Evolutionary conservation across 2,888 invertebrate species (phyloP), one percentile per base, ranked within the genome.

Genomic region (Hipparchia sbordonii): DNA sequence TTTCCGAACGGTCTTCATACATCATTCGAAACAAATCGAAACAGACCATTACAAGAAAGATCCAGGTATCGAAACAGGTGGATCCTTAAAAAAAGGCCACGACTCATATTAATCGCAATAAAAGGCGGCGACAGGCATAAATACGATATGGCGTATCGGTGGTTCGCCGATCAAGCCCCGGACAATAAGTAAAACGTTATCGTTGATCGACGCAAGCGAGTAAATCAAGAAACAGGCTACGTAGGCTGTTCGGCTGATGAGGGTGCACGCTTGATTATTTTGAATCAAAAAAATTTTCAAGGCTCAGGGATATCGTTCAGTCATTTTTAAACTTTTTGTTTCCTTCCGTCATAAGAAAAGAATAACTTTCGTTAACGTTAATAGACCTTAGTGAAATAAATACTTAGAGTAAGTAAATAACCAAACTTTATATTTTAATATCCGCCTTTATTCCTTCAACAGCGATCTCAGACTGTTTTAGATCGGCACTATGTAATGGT

Each of bases 161-260:
- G 82, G 82, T 84, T 82, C 82, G 83, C 81, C 83, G 87, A 88
- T 88, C 87, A 84, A 82, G 80, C 77, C 77, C 83, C 84, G 86
- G 83, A 89, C 89, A 89, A 89, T 90, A 89, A 89, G 87, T 89
- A 89, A 87, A 83, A 82, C 82, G 84, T 82, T 89, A 89, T 89
- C 89, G 82, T 73, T 76, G 82, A 89, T 89, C 89, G 84, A 76
- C 79, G 80, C 80, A 80, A 76, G 83, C 82, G 84, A 80, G 81
- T 89, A 89, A 89, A 89, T 89, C 89, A 88, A 85, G 80, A 73
- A 77, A 80, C 82, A 79, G 79, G 74, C 74, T 83, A 83, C 82
- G 82, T 52, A 46, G 8, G 1, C 39, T 62, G 65, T 74, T 12
- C 77, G 66, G 12, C 66, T 8, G n/a, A 66, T 57, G 23, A 68